Percentiles rank a stretch among this genome's conserved stretches.
Evolutionary conservation across 1,140 invertebrate species (phyloP).

Genomic region (Asobara japonica): DNA sequence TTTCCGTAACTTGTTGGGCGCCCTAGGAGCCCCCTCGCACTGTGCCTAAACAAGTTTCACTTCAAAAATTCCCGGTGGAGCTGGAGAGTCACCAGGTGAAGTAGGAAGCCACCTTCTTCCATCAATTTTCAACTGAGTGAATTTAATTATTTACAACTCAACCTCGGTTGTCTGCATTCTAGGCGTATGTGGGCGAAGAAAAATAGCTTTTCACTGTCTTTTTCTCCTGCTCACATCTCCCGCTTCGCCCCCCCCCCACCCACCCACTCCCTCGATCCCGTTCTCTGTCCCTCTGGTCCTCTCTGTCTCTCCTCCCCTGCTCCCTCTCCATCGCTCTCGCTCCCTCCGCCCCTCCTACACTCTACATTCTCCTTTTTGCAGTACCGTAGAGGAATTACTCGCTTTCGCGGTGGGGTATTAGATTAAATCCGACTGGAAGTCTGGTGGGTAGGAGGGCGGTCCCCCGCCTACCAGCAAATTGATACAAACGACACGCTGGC

Average conservation of each 20-base stretch:
- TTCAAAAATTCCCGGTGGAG: neutral
- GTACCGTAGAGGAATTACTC: slow-evolving; percentile 27
- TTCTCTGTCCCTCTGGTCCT: no score
- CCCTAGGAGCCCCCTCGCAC: no score
- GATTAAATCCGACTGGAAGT: slow-evolving; percentile 48
- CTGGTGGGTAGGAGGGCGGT: slow-evolving; percentile 15
- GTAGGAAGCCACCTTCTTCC: slow-evolving; percentile 18
- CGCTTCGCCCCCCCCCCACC: slow-evolving; percentile 14
- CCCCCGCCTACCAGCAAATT: slow-evolving; percentile 42
- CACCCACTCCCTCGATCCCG: no score
- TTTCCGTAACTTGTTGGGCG: neutral
- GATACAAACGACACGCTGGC: slow-evolving; percentile 54
- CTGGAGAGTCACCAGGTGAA: neutral
- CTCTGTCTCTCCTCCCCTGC: no score
- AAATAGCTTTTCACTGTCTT: slow-evolving; percentile 28
- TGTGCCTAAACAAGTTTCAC: no score
- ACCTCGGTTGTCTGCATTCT: slow-evolving; percentile 13
- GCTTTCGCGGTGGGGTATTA: slow-evolving; percentile 48
- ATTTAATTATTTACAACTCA: slow-evolving; percentile 50
- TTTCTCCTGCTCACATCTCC: neutral
- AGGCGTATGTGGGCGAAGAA: slow-evolving; percentile 28
- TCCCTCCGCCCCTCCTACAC: neutral
- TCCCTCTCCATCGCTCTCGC: no score
- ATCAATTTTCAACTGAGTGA: slow-evolving; percentile 42
- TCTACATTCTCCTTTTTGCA: neutral